Evolutionary conservation across 2,888 invertebrate species (phyloP).

Genomic region (Morpho deidamia): DNA sequence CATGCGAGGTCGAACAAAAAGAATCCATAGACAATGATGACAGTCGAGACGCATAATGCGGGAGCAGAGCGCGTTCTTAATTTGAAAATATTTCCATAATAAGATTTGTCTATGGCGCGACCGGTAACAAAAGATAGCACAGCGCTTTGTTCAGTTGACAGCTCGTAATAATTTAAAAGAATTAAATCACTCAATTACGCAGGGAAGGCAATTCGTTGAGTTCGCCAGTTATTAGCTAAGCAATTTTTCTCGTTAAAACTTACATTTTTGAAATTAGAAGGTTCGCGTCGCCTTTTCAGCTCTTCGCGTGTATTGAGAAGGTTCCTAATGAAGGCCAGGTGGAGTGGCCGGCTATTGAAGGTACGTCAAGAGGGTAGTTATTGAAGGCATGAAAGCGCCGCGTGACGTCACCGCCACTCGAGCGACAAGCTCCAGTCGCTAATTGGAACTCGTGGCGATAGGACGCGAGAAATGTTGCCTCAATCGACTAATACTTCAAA

Average conservation of each 20-base stretch:
- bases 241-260: conserved; percentile 66
- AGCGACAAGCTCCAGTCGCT: conserved; percentile 72
- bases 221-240: conserved; percentile 61
- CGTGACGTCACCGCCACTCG: conserved; percentile 73
- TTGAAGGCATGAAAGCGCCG: conserved; percentile 71
- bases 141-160: conserved; percentile 63
- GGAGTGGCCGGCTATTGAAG: conserved; percentile 72
- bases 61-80: conserved; percentile 72
- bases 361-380: conserved; percentile 75
- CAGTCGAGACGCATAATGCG: conserved; percentile 76
- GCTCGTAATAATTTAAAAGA: conserved; percentile 66
- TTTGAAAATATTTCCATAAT: conserved; percentile 78
- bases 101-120: conserved; percentile 76
- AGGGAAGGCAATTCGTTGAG: conserved; percentile 24
- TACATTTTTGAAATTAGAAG: conserved; percentile 61
- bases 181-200: conserved; percentile 54
- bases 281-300: conserved; percentile 57
- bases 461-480: conserved; percentile 72
- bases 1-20: conserved; percentile 75
- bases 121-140: conserved; percentile 63
- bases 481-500: conserved; percentile 75
- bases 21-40: conserved; percentile 74
- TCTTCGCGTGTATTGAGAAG: conserved; percentile 56
- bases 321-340: conserved; percentile 74
- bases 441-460: conserved; percentile 74